Conservation (phyloP, 1,140 invertebrate genomes). For the Triops longicaudatus region DNA sequence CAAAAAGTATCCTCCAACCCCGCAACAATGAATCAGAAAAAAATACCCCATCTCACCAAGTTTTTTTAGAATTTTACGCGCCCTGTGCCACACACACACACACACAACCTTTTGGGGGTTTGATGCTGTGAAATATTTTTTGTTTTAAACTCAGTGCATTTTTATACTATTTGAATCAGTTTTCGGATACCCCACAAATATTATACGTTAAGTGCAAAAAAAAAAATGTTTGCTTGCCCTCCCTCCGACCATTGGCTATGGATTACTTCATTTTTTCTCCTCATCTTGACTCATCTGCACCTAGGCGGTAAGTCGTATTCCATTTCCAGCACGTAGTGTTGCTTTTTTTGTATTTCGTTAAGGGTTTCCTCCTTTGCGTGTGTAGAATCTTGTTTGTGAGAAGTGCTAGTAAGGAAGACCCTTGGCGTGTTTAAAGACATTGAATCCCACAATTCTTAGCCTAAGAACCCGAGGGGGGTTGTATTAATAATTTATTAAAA, state of each 20-base stretch:
- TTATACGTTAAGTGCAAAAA: not conserved
- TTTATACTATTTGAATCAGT: not conserved
- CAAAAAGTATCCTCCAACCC: not conserved
- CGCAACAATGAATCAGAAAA: not conserved
- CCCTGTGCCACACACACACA: constrained; percentile 6
- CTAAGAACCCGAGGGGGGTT: not conserved
- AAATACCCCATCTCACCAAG: not conserved
- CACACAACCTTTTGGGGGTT: not conserved
- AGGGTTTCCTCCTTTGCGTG: not conserved
- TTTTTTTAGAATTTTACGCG: not conserved
- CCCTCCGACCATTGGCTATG: not conserved
- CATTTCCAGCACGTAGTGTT: not conserved
- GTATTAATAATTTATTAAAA: not conserved
- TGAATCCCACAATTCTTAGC: not conserved
- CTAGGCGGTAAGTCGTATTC: not conserved
- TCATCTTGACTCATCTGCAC: not conserved
- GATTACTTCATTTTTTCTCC: constrained; percentile 13
- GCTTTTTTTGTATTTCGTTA: not conserved
- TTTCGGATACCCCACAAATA: not conserved
- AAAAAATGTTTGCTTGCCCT: not conserved
- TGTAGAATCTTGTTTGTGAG: not conserved
- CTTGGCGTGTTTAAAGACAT: not conserved
- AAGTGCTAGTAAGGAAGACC: not conserved
- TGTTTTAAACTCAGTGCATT: not conserved
- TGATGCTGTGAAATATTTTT: not conserved